Evolutionary conservation across 2,888 invertebrate genomes (phyloP).

Genomic region (Zaprionus obscuricornis): DNA sequence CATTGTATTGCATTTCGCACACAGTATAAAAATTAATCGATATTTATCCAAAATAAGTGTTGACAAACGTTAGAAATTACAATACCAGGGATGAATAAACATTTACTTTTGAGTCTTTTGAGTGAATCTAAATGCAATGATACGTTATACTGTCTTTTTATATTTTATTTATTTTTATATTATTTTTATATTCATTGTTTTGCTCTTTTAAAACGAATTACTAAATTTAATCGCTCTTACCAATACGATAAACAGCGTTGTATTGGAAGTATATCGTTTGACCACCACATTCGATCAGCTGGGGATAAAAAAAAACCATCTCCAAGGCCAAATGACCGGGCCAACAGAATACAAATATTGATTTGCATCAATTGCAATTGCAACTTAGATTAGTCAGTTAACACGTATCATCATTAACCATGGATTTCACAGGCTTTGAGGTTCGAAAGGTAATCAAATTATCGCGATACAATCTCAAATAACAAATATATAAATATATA

Average conservation of each 20-base stretch:
- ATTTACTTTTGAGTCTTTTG: no score
- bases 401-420: constrained; percentile 40
- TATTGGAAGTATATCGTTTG: constrained; percentile 26
- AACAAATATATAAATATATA: not conserved
- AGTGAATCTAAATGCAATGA: no score
- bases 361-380: constrained; percentile 48
- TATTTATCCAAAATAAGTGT: no score
- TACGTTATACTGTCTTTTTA: no score
- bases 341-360: constrained; percentile 57
- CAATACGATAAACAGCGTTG: no score
- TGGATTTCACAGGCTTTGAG: constrained; percentile 81
- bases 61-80: no score
- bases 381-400: constrained; percentile 37
- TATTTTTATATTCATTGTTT: no score
- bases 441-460: constrained; percentile 74
- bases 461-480: not conserved
- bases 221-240: not conserved
- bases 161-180: no score
- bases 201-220: not conserved
- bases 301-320: constrained; percentile 8
- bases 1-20: no score
- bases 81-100: no score
- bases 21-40: no score
- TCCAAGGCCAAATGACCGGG: constrained; percentile 48
- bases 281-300: constrained; percentile 42